These are phyloP conservation scores for Palythoa grandis DNA, from an alignment of 92 coral and sea anemone genomes.

Conservation along the genomic window DNA sequence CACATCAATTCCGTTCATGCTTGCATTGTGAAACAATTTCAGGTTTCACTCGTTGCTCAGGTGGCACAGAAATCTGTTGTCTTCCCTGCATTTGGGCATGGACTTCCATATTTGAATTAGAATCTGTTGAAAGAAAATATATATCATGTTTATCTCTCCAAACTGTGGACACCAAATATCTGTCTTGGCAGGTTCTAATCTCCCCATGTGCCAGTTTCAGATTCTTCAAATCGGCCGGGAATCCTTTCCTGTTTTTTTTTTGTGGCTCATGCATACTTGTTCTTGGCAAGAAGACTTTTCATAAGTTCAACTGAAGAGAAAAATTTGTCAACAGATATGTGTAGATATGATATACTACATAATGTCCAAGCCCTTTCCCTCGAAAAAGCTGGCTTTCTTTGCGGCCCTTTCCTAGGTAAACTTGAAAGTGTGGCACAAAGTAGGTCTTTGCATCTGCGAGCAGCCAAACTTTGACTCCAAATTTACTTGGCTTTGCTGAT, in stretches of 20 bases:
- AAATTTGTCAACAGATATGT: conserved; percentile 13
- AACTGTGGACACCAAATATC: conserved; percentile 25
- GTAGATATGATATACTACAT: too few relatives aligned
- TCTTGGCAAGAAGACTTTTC: conserved; percentile 16
- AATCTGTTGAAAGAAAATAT: background rate
- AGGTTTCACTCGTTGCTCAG: conserved; percentile 11
- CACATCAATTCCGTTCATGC: conserved; percentile 44
- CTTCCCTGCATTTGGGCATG: conserved; percentile 11
- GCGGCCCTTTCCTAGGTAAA: conserved; percentile 46
- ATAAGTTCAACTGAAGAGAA: conserved; percentile 15
- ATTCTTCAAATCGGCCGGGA: conserved; percentile 24
- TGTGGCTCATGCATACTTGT: conserved; percentile 24
- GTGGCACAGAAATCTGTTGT: conserved; percentile 5
- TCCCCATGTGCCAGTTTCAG: conserved; percentile 12
- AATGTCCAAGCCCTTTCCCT: conserved; percentile 36
- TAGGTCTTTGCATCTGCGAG: conserved; percentile 44
- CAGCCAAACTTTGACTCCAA: conserved; percentile 55
- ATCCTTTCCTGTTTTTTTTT: conserved; percentile 24
- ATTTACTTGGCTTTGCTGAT: conserved; percentile 40
- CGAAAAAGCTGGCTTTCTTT: conserved; percentile 36
- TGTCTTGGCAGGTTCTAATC: conserved; percentile 6
- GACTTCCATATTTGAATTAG: background rate
- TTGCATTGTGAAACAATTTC: conserved; percentile 20
- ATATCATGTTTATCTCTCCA: conserved; percentile 9
- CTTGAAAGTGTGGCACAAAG: conserved; percentile 39